Percentiles rank a stretch among this genome's conserved stretches.
phyloP scores from a whole-genome alignment of 2,113 vertebrate species.

The Zosterops pallidus region DNA sequence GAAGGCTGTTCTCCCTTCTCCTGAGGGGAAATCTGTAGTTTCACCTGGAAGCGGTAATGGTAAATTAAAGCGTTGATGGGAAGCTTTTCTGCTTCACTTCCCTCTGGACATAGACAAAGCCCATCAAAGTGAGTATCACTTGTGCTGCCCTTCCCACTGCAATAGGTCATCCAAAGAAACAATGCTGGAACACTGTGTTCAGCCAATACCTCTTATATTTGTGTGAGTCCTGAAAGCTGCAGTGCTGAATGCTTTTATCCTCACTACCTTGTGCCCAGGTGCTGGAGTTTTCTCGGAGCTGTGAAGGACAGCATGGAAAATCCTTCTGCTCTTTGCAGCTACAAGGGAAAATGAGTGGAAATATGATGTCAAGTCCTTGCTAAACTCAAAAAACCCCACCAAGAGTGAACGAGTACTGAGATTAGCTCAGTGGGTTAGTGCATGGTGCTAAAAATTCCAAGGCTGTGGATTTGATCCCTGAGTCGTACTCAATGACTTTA shows the following conservation, averaged over 20 bases:
- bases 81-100: neutral
- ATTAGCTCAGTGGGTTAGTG: neutral
- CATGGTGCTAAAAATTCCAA: neutral
- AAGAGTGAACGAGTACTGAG: neutral
- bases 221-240: neutral
- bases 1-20: neutral
- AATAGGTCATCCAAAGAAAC: neutral
- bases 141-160: neutral
- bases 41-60: neutral
- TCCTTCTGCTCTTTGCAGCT: neutral
- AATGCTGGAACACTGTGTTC: neutral
- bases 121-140: neutral
- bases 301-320: neutral
- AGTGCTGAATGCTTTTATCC: neutral
- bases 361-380: fast-evolving
- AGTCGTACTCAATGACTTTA: neutral
- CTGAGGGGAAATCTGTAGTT: neutral
- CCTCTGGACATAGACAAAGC: neutral
- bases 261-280: neutral
- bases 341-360: neutral
- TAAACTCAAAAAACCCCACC: neutral
- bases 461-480: neutral
- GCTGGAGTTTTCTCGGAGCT: neutral
- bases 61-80: neutral
- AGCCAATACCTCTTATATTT: neutral